phyloP scores from a whole-genome alignment of 2,888 invertebrate species.

The Cosmia pyralina region DNA sequence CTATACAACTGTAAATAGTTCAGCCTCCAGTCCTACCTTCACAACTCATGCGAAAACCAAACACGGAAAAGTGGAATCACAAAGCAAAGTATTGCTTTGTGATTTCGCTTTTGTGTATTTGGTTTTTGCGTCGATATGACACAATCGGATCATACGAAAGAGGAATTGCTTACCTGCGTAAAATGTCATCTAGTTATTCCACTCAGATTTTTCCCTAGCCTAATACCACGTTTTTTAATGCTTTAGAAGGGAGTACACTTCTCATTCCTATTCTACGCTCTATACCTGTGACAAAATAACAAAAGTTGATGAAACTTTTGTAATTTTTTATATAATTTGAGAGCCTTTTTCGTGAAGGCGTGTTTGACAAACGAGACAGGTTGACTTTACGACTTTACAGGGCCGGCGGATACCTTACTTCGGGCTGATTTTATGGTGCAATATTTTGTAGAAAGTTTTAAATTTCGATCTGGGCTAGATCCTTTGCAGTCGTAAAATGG shows the following conservation, averaged over 20 bases:
- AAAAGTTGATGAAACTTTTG: constrained; percentile 34
- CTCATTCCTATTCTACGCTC: neutral
- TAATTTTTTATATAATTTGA: constrained; percentile 67
- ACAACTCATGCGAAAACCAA: too few relatives aligned
- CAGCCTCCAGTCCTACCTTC: too few relatives aligned
- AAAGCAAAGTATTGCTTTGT: too few relatives aligned
- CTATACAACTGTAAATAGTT: too few relatives aligned
- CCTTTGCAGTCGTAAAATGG: constrained; percentile 38
- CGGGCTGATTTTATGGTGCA: constrained; percentile 19
- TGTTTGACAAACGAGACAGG: constrained; percentile 67
- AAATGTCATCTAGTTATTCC: neutral
- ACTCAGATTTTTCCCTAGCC: too few relatives aligned
- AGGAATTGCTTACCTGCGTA: too few relatives aligned
- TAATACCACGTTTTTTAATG: neutral
- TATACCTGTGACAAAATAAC: constrained; percentile 1
- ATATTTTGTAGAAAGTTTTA: constrained; percentile 39
- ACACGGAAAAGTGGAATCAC: too few relatives aligned
- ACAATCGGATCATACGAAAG: too few relatives aligned
- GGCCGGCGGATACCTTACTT: neutral
- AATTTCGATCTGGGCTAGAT: constrained; percentile 23
- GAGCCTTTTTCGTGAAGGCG: constrained; percentile 65
- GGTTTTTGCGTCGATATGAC: too few relatives aligned
- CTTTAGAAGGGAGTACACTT: neutral
- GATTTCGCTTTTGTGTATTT: too few relatives aligned
- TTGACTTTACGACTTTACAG: constrained; percentile 58